These are phyloP conservation scores for Tragopan temminckii DNA, from an alignment of 2,797 vertebrate species.

Conservation along the genomic window DNA sequence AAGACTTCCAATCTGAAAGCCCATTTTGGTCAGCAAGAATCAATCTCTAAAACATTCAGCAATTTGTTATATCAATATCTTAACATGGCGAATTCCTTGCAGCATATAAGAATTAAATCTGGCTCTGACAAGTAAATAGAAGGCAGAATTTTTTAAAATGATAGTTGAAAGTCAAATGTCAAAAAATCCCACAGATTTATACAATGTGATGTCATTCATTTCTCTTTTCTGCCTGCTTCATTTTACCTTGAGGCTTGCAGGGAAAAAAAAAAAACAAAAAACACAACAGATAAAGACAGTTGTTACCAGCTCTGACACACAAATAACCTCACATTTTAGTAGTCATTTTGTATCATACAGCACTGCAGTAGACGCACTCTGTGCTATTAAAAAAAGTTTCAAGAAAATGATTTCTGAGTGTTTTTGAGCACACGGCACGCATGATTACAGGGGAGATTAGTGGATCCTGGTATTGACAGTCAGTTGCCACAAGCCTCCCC, in stretches of 20 bases:
- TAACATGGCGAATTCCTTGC: conserved; percentile 61
- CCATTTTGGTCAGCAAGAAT: conserved; percentile 79
- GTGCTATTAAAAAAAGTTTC: conserved; percentile 57
- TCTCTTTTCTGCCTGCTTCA: conserved; percentile 54
- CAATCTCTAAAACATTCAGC: conserved; percentile 78
- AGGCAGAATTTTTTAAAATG: conserved; percentile 66
- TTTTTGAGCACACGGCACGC: conserved; percentile 54
- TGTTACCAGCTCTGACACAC: conserved; percentile 30
- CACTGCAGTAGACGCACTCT: not conserved
- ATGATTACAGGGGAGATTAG: conserved; percentile 64
- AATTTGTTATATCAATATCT: conserved; percentile 82
- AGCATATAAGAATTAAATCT: conserved; percentile 68
- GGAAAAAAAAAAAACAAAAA: conserved; percentile 30
- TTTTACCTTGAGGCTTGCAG: conserved; percentile 42
- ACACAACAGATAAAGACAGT: conserved; percentile 49
- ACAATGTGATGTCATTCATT: conserved; percentile 59
- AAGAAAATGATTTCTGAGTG: conserved; percentile 60
- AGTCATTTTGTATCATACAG: conserved; percentile 52
- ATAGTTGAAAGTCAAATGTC: conserved; percentile 67
- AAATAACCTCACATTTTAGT: conserved; percentile 71
- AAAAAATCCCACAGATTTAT: conserved; percentile 65
- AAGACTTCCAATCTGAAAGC: conserved; percentile 75
- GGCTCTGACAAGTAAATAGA: conserved; percentile 76
- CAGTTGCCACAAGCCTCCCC: conserved; percentile 34
- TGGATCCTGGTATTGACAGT: conserved; percentile 66